Base-by-base conservation (phyloP, 92 coral and sea anemone genomes). In the Porites rus region DNA sequence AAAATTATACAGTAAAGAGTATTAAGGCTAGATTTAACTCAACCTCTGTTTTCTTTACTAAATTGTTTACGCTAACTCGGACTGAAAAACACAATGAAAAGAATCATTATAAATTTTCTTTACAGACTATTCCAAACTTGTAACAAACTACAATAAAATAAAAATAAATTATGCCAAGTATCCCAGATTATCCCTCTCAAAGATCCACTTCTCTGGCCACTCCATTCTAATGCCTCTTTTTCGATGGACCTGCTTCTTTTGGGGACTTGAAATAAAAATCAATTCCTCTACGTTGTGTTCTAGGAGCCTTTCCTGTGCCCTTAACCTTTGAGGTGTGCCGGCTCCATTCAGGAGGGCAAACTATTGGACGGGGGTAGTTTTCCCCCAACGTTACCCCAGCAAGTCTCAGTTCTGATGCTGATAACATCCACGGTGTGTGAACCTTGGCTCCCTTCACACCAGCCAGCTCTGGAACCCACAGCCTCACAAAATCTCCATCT, bases 391-490 rank as follows among this genome's bases (percentile, higher is more conserved):
- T 60, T 60, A 86, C 28, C 9, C 75, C 65, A 46, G 88, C 83
- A 52, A 10, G 65, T 38, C 67, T 69, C 76, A 86, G 72, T 78
- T 86, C 84, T 16, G 90, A 85, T 77, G 65, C 18, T 8, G 83
- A 72, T 70, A 91, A 73, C 56, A 72, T 82, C 94, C 94, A 91
- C 1, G 94, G 94, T 2, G 80, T 86, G 51, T 91, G 94, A n/a
- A 91, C 43, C 24, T 91, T 88, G 6, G 88, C 91, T 68, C 91
- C 94, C 56, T 81, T 86, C 10, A 91, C 50, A 16, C 87, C 84
- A 79, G 94, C 76, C 88, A 91, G 65, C 74, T 91, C 94, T 83
- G 94, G 94, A 28, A 91, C 65, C 93, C 93, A 91, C 17, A 81
- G 77, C 61, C 91, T 84, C 10, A 91, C 83, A 72, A 81, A 91